Conservation (phyloP, 2,797 vertebrate species). For the Acanthis flammea region DNA sequence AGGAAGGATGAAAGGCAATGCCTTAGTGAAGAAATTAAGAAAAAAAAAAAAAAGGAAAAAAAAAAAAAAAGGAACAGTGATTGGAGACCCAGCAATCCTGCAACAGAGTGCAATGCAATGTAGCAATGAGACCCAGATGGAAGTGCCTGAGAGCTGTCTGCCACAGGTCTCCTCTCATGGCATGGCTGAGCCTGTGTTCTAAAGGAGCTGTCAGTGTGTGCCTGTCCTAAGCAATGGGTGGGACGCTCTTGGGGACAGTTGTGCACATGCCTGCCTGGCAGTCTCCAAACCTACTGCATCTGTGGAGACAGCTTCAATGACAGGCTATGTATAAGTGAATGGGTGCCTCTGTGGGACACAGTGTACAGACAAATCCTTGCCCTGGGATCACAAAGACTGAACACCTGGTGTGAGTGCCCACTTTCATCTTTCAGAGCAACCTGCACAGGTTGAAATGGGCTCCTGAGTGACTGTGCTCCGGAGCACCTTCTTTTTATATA, state of each 20-base stretch:
- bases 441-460: rapidly evolving
- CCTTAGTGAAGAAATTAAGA: not conserved
- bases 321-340: not conserved
- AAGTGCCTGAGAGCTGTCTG: not conserved
- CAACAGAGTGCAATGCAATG: not conserved
- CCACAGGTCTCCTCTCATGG: not conserved
- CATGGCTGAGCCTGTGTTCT: not conserved
- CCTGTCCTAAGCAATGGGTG: not conserved
- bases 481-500: not conserved
- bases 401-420: not conserved
- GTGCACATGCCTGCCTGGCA: rapidly evolving
- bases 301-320: not conserved
- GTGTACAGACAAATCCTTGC: not conserved
- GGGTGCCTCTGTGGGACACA: not conserved
- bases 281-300: not conserved
- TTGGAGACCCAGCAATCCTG: not conserved
- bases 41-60: no score
- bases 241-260: not conserved
- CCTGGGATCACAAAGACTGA: not conserved
- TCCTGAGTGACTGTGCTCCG: not conserved
- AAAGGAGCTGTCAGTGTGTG: not conserved
- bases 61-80: not conserved
- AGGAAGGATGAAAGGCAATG: not conserved
- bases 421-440: not conserved
- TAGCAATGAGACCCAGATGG: not conserved